These are phyloP conservation scores for Morus bassanus DNA, from an alignment of 2,797 vertebrate genomes.

Conservation along the genomic window DNA sequence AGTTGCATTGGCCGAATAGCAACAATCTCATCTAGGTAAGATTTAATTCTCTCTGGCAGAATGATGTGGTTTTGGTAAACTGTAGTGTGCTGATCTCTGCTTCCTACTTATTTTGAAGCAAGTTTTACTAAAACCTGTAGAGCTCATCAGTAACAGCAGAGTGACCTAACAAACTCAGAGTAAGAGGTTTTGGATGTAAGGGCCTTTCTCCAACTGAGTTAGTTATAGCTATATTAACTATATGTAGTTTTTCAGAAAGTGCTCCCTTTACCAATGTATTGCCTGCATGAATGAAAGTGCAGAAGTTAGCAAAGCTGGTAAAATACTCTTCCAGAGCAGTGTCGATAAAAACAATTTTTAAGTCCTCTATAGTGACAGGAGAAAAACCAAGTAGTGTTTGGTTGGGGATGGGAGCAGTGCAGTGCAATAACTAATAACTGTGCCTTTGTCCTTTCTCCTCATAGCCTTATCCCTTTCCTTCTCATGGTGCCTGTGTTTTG, in stretches of 20 bases:
- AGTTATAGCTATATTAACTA: not conserved
- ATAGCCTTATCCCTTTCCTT: slow-evolving; percentile 81
- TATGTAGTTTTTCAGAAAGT: not conserved
- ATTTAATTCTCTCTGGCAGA: not conserved
- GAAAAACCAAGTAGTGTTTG: not conserved
- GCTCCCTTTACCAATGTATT: not conserved
- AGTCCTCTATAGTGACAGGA: not conserved
- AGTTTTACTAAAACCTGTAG: not conserved
- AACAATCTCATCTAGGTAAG: slow-evolving; percentile 80
- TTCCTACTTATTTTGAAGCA: not conserved
- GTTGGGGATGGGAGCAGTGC: not conserved
- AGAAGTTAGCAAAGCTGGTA: not conserved
- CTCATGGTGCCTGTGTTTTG: slow-evolving; percentile 84
- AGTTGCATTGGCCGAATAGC: slow-evolving; percentile 56
- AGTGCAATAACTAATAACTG: not conserved
- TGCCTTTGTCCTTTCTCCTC: not conserved
- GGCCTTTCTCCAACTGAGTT: not conserved
- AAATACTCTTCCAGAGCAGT: not conserved
- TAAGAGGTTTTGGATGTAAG: not conserved
- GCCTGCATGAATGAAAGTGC: not conserved
- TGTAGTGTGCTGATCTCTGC: not conserved
- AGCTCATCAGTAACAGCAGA: not conserved
- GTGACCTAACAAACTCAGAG: not conserved
- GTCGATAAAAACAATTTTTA: not conserved
- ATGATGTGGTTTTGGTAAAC: not conserved